Base-by-base conservation (phyloP, 2,113 vertebrate genomes). In the Morone chrysops region DNA sequence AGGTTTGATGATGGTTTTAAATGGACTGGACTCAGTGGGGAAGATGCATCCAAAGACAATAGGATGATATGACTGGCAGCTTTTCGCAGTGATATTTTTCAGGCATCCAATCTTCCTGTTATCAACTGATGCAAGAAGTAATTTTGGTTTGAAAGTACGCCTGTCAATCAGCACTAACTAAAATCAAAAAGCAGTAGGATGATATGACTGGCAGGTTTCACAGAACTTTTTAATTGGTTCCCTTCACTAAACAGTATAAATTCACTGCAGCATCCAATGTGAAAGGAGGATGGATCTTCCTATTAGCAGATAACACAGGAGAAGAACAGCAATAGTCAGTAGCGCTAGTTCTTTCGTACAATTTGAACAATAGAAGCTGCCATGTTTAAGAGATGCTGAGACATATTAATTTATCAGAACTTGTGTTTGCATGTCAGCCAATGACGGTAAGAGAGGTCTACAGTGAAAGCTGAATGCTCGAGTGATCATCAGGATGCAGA, bases 1-100 rank as follows among this genome's bases (percentile, higher is more conserved):
- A 36, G 40, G 70, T 31, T 66, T 78, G 41, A 56, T 82, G 83
- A 48, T 78, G 79, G 68, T 73, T 83, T 87, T 70, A 76, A 91
- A 83, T 83, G 76, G 80, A 72, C 59, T 76, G 38, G 53, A 72
- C 78, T 76, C 67, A 79, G 59, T 72, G 36, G 77, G 70, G 51
- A 82, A 76, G 73, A 87, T 75, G 67, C 69, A 61, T 82, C 57
- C 56, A 78, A 72, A 75, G 25, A 85, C n/a, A 40, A 66, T 20
- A 66, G 70, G 70, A 69, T 56, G 70, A 57, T 71, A 48, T 71
- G 31, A 77, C 53, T 78, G 78, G 50, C 63, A 75, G 80, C 67
- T 82, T 31, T 71, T 79, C 54, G 48, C 10, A 40, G 17, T 38
- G 40, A 59, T 84, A 43, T 40, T 53, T 59, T 71, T 80, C 48